These are phyloP conservation scores for Philhelius pedissequus DNA, from an alignment of 2,888 invertebrate species.

Conservation along the genomic window DNA sequence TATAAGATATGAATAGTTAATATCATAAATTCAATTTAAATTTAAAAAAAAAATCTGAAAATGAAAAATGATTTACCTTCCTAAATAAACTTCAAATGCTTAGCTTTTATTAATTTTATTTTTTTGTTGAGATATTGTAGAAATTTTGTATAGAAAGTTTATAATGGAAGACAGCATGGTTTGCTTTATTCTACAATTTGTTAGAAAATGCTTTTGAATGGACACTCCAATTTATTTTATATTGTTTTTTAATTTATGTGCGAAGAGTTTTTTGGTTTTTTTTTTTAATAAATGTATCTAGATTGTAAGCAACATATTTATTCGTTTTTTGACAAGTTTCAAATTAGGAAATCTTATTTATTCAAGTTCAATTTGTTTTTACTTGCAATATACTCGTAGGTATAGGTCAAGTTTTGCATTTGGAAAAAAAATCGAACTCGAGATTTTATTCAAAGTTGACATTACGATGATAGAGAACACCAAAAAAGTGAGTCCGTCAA, in stretches of 20 bases:
- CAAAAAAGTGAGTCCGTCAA: too few species aligned
- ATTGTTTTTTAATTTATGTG: neutral
- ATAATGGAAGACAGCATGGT: neutral
- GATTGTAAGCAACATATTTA: neutral
- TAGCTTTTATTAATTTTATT: too few species aligned
- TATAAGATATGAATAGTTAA: neutral
- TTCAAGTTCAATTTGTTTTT: too few species aligned
- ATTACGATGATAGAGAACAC: too few species aligned
- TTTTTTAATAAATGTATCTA: neutral
- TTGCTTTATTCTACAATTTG: neutral
- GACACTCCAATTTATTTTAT: neutral
- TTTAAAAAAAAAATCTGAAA: neutral
- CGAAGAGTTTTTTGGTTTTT: neutral
- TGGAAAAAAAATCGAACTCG: too few species aligned
- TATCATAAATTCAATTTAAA: slow-evolving; percentile 3
- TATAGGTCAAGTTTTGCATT: too few species aligned
- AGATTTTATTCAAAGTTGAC: too few species aligned
- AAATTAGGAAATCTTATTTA: too few species aligned
- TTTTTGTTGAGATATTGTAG: neutral
- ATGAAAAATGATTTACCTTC: neutral
- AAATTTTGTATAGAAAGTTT: neutral
- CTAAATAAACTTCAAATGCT: neutral
- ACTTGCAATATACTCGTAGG: too few species aligned
- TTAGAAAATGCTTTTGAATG: neutral
- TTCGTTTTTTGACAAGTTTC: neutral